Conservation (phyloP, 2,113 vertebrate genomes). For the rat (Rattus norvegicus) region GRCr8 NC_086020.1:235472001-235472500, state of each 20-base stretch:
- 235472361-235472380: slow-evolving; percentile 12
- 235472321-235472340: not conserved
- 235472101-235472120: not conserved
- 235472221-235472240: not conserved
- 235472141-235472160: not conserved
- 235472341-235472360: not conserved
- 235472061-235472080: not conserved
- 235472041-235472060: not conserved
- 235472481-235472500: not conserved
- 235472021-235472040: not conserved
- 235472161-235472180: not conserved
- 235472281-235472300: not conserved
- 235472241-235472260: not conserved
- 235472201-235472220: not conserved
- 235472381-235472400: not conserved
- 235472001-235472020: slow-evolving; percentile 12
- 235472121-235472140: not conserved
- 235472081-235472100: slow-evolving; percentile 8
- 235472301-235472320: not conserved
- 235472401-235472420: not conserved
- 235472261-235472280: not conserved
- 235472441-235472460: not conserved
- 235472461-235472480: not conserved
- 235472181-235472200: not conserved
- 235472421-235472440: not conserved